Evolutionary conservation across 2,888 invertebrate genomes (phyloP).

Genomic region (Tinea trinotella): DNA sequence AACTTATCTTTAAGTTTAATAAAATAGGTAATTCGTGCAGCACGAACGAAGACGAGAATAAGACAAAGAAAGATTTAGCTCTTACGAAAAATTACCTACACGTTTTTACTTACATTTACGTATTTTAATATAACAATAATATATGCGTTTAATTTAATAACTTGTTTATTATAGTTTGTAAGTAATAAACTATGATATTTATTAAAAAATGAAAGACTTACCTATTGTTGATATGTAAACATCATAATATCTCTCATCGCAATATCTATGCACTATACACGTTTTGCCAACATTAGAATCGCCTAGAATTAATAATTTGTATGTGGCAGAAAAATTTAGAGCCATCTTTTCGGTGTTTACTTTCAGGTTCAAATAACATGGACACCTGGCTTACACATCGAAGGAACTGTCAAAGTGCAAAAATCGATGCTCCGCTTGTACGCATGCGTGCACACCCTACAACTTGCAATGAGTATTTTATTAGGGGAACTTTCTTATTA

Average conservation of each 20-base stretch:
- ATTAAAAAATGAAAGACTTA: conserved; percentile 72
- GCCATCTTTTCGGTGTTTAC: conserved; percentile 75
- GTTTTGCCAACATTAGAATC: conserved; percentile 94
- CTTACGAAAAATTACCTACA: neutral
- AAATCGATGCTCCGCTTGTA: conserved; percentile 59
- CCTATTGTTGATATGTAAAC: conserved; percentile 93
- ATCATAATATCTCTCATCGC: conserved; percentile 91
- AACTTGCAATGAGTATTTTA: conserved; percentile 43
- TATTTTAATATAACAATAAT: neutral
- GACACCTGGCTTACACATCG: conserved; percentile 58
- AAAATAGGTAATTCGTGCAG: neutral
- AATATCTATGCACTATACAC: conserved; percentile 91
- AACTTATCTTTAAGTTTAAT: neutral
- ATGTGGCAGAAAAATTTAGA: conserved; percentile 88
- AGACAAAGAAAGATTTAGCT: neutral
- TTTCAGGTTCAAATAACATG: conserved; percentile 42
- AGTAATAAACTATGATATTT: neutral
- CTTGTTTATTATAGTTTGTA: no score
- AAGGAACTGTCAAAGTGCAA: conserved; percentile 66
- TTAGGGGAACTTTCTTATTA: neutral
- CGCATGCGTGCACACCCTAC: conserved; percentile 54
- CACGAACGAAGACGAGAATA: neutral
- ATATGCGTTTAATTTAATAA: no score
- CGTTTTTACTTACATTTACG: neutral
- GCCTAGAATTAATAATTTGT: conserved; percentile 88